Base-by-base conservation (phyloP, 2,888 invertebrate species). In the Polydrusus cervinus region DNA sequence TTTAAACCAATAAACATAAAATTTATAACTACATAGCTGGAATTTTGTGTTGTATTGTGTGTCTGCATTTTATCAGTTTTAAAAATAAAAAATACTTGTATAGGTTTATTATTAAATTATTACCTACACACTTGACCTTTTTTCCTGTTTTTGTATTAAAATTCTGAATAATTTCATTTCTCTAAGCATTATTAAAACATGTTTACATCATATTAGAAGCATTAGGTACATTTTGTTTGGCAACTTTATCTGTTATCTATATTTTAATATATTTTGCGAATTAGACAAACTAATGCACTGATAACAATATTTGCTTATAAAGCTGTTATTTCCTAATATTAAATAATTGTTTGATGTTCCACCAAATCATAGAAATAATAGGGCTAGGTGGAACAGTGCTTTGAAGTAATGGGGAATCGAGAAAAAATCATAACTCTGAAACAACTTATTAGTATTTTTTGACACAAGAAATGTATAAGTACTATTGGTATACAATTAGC, bases 211-310 rank as follows among this genome's bases (percentile, higher is more conserved):
- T 51, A 16, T 25, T 55, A n/a, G 55, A 1, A 55, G 18, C 55
- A 55, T 34, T 25, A 25, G 25, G 25, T 25, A 53, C 18, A 14
- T 34, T n/a, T 34, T 55, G 14, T 34, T 34, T 34, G 34, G 34
- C n/a, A 55, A 55, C 14, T 20, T 18, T 51, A 55, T 55, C 55
- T 53, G 55, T 53, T 53, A 53, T 53, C 53, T 53, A 8, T 34
- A 8, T 55, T 34, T 55, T 34, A 34, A 34, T 25, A 34, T 47
- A 7, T 51, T 20, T 49, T 53, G 25, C 6, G n/a, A 34, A 55
- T 34, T 34, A 14, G 18, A 55, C 34, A 55, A 55, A 55, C 7
- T 55, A 55, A 34, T 14, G 34, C 55, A 55, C n/a, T 34, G 55
- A 55, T 55, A 55, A 34, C 14, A 14, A 30, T 55, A 8, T 55